A percentile compares a stretch with the other conserved stretches of the same genome.
phyloP scores from a whole-genome alignment of 2,888 invertebrate genomes.

The Tenthredo notha region DNA sequence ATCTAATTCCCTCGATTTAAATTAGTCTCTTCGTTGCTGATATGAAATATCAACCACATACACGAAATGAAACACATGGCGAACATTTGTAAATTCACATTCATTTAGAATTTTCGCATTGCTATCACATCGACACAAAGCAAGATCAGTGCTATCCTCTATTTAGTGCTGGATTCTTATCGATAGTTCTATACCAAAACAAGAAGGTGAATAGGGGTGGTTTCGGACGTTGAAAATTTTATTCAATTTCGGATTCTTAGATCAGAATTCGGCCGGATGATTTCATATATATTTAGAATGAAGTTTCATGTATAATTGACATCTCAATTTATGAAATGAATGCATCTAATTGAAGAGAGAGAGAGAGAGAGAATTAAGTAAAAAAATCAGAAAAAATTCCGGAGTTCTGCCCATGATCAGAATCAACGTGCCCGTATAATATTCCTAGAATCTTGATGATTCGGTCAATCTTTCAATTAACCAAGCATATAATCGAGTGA shows the following conservation, averaged over 20 bases:
- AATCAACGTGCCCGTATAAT: background rate
- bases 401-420: background rate
- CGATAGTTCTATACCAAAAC: background rate
- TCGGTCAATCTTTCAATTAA: background rate
- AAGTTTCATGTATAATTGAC: too few species aligned
- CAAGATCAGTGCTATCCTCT: background rate
- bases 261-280: too few species aligned
- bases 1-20: background rate
- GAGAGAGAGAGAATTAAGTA: too few species aligned
- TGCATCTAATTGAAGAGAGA: too few species aligned
- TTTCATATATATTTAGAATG: too few species aligned
- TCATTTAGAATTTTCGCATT: background rate
- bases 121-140: background rate
- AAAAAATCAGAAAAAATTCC: background rate
- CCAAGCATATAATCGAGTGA: background rate
- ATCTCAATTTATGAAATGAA: too few species aligned
- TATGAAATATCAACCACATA: background rate
- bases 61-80: background rate
- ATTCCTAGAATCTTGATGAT: background rate
- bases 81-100: background rate
- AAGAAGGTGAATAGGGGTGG: background rate
- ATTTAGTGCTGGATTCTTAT: background rate
- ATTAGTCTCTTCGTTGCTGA: background rate
- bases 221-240: background rate
- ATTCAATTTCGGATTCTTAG: too few species aligned